Base-by-base conservation (phyloP, 2,113 vertebrate genomes). In the Rhynchomys soricoides region DNA sequence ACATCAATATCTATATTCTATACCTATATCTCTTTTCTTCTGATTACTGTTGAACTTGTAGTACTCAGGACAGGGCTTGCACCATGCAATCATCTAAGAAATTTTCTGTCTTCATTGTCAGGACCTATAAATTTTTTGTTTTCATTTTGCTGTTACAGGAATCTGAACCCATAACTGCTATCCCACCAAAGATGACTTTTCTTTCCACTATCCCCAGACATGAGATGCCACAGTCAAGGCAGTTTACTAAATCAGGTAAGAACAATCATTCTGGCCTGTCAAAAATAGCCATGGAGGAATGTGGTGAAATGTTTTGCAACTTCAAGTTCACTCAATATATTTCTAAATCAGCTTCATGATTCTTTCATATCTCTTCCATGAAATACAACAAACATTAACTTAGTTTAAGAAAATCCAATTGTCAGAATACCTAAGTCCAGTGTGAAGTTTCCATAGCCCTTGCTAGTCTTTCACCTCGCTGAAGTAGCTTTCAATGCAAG, bases 191-290 rank as follows among this genome's bases (percentile, higher is more conserved):
- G 97, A 98, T 97, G 81, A 97, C 45, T 52, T 91, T 86, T 1
- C 62, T 95, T 96, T 97, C 98, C 37, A 95, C 7, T 31, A 37
- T 95, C 37, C 91, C 82, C 74, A 95, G 70, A 98, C 98, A 98
- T 81, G 97, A 96, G 93, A 98, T 95, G 93, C 71, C 21, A 21
- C 96, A 91, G 29, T 78, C 0, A 34, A 98, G 98, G 92, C 89
- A 97, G 85, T 93, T 97, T 96, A 85, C 97, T 91, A 93, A 97
- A 96, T 97, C 98, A 98, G 99, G 99, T 99, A 98, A 97, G 97
- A 73, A 45, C 29, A 71, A 3, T 52, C 5, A 45, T 22, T 24
- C 37, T 55, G 26, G 50, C 10, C 12, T 31, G 21, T 2, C 9
- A 0, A 90, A 91, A 71, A 71, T 1, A 92, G 37, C n/a, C 55